Base-by-base conservation (phyloP, 2,888 invertebrate genomes). In the Exephanes ischioxanthus region DNA sequence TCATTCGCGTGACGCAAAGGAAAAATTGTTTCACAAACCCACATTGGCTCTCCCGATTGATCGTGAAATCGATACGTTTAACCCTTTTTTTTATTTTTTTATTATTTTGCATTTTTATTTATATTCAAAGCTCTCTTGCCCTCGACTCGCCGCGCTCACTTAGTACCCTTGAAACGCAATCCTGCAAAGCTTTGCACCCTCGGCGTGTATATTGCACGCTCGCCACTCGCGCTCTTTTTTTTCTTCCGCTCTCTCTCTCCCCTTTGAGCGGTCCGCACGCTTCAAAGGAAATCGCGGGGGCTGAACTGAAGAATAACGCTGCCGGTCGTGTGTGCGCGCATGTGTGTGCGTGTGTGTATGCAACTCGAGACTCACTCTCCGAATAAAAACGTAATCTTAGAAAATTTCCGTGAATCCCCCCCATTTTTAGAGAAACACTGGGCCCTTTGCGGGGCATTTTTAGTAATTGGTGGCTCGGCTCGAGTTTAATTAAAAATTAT, bases 21-120 rank as follows among this genome's bases (percentile, higher is more conserved):
- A 26, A 76, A 71, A 71, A 80, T 85, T 76, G 79, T 82, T 75
- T 79, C 58, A 79, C 61, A 68, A 61, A 53, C 51, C 67, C 45
- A 45, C 26, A 37, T 61, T 72, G 33, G 61, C 45, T 70, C 30
- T 16, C 51, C 3, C 58, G 33, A n/a, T 48, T 58, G 26, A 48
- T 67, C 48, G 63, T 51, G 11, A 41, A 71, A 73, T 67, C 16
- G 61, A 61, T 67, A 55, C 63, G 58, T 61, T 68, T 61, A 48
- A 9, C 33, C 53, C 9, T 45, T 61, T 45, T 45, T 19, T 51
- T 51, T 14, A 48, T 70, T 30, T 70, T 30, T 70, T 48, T 48
- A 26, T 16, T 70, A 45, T 45, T 33, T 26, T 70, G 6, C 48
- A 51, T 48, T 14, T 30, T 45, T 45, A 51, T 70, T 48, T 48